Evolutionary conservation across 2,888 invertebrate species (phyloP).

Genomic region (Pegoplata infirma): DNA sequence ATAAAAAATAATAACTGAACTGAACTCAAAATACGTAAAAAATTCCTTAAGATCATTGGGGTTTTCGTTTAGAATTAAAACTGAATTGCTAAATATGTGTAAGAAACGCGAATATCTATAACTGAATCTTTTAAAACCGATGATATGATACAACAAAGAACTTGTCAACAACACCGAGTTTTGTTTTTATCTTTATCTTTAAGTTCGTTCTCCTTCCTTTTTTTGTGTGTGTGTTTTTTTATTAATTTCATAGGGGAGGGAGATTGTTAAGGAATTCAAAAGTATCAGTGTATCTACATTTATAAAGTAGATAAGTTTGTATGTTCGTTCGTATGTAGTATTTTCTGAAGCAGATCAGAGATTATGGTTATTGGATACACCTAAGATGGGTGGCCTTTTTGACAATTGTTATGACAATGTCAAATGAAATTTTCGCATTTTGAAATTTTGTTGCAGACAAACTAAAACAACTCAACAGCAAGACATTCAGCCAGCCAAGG

Average conservation of each 20-base stretch:
- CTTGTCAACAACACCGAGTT: slow-evolving; percentile 56
- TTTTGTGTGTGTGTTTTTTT: slow-evolving; percentile 16
- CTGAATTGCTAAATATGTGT: slow-evolving; percentile 62
- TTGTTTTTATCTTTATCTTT: slow-evolving; percentile 30
- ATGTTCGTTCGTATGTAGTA: neutral
- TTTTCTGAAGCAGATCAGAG: slow-evolving; percentile 51
- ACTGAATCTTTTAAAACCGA: slow-evolving; percentile 39
- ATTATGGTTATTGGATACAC: slow-evolving; percentile 62
- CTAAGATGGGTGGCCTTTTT: slow-evolving; percentile 60
- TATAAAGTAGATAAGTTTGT: neutral
- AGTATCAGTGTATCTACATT: slow-evolving; percentile 10
- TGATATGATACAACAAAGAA: slow-evolving; percentile 36
- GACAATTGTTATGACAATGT: slow-evolving; percentile 63
- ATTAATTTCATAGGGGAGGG: slow-evolving; percentile 47
- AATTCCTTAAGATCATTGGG: slow-evolving; percentile 61
- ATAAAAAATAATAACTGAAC: no score
- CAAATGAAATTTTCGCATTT: slow-evolving; percentile 53
- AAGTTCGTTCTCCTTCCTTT: slow-evolving; percentile 1
- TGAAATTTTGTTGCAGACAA: slow-evolving; percentile 48
- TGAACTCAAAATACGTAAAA: no score
- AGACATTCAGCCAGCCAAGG: neutral
- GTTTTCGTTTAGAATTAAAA: slow-evolving; percentile 63
- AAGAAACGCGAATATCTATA: slow-evolving; percentile 59
- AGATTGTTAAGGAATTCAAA: slow-evolving; percentile 51
- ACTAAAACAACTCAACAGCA: no score